Percentiles rank a stretch among this genome's conserved stretches.
These are phyloP conservation scores for Aurelia aurita DNA, from an alignment of 30 jellyfish, hydroid and myxozoan species.

Conservation along the genomic window DNA sequence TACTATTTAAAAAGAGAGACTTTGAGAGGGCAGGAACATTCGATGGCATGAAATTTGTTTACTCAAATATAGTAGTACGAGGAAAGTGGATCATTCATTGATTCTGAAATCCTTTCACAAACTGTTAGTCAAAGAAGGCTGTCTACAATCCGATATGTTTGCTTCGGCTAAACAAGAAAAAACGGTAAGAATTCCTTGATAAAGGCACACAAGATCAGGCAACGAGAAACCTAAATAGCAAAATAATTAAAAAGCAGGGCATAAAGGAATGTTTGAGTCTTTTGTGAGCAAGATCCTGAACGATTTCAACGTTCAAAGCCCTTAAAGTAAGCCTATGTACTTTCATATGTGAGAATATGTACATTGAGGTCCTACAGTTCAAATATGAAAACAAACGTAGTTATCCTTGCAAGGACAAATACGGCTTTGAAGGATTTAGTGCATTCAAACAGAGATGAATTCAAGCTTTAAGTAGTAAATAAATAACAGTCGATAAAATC, in stretches of 20 bases:
- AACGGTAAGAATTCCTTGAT: conserved; percentile 36
- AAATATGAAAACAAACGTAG: conserved; percentile 27
- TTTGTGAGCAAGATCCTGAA: conserved; percentile 39
- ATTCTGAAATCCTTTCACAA: conserved; percentile 73
- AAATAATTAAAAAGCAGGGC: conserved; percentile 19
- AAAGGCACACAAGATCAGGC: conserved; percentile 39
- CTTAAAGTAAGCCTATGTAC: conserved; percentile 66
- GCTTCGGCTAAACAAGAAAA: conserved; percentile 44
- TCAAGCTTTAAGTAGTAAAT: conserved; percentile 23
- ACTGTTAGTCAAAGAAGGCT: conserved; percentile 64
- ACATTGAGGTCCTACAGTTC: conserved; percentile 33
- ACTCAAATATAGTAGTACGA: not conserved
- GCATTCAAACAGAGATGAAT: conserved; percentile 33
- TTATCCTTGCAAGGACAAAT: conserved; percentile 50
- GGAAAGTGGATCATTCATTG: conserved; percentile 16
- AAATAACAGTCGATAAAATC: conserved; percentile 28
- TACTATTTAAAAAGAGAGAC: too few relatives aligned
- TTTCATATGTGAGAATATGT: conserved; percentile 26
- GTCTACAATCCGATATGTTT: conserved; percentile 4
- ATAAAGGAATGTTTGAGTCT: conserved; percentile 30
- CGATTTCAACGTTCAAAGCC: conserved; percentile 58
- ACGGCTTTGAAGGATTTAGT: conserved; percentile 42
- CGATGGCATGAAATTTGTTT: too few relatives aligned
- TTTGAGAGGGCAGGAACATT: too few relatives aligned
- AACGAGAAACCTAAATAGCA: conserved; percentile 34